Conservation (phyloP, 2,113 vertebrate species). For the Hassar affinis region DNA sequence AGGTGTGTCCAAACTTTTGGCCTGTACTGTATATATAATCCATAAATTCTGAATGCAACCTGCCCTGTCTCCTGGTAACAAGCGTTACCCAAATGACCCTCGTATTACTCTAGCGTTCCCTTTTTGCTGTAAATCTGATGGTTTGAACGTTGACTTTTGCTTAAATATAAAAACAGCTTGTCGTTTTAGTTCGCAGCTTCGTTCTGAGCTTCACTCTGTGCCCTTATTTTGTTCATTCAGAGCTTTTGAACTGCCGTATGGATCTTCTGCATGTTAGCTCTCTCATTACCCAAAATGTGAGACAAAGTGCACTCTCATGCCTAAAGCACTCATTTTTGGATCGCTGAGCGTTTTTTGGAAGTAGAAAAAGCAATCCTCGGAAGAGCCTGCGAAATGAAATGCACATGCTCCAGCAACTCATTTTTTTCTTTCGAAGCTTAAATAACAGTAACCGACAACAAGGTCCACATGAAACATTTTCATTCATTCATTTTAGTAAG, state of each 20-base stretch:
- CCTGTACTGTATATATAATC: no score
- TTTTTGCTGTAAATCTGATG: background rate
- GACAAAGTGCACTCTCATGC: constrained; percentile 46
- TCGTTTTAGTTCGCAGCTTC: constrained; percentile 13
- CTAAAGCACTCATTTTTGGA: constrained; percentile 53
- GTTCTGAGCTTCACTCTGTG: constrained; percentile 16
- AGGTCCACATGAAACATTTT: background rate
- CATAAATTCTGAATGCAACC: no score
- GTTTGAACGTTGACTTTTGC: background rate
- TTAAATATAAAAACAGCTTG: background rate
- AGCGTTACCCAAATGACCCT: background rate
- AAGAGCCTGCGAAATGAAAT: constrained; percentile 56
- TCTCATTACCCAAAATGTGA: constrained; percentile 32
- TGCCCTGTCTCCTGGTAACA: background rate
- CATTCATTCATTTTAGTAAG: constrained; percentile 21
- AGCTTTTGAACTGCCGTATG: constrained; percentile 8
- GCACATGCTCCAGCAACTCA: constrained; percentile 54
- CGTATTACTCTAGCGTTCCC: background rate
- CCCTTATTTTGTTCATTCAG: background rate
- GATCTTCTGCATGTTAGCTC: constrained; percentile 19
- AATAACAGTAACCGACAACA: background rate
- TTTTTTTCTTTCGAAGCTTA: background rate
- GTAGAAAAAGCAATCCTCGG: constrained; percentile 43
- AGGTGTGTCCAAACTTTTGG: no score
- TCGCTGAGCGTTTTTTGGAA: constrained; percentile 39